Base-by-base conservation (phyloP, 2,888 invertebrate species). In the Falcaria lacertinaria region DNA sequence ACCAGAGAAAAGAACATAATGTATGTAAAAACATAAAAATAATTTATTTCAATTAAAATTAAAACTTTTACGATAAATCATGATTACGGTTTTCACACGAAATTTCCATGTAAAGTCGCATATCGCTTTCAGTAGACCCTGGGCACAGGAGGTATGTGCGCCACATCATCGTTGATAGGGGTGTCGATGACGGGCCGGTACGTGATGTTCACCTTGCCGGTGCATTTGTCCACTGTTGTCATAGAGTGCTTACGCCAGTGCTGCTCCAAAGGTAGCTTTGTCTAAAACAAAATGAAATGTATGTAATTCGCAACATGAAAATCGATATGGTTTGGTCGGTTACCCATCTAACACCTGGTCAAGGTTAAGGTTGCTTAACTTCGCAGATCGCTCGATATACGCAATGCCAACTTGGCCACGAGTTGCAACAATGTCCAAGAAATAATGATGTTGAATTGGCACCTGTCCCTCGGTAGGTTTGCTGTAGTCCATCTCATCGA, bases 221-320 rank as follows among this genome's bases (percentile, higher is more conserved):
- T 92, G 13, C 91, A 82, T 0, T 84, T 52, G 65, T 97, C 92
- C 15, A 96, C 87, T 42, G 84, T 89, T 0, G 95, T 92, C n/a
- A 99, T 77, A 0, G 97, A 96, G 78, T 99, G 99, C 75, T 99
- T 99, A 57, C 99, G 93, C 99, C 99, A 99, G 74, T 99, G 99
- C 55, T 98, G 79, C 2, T 95, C 94, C 0, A 93, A 44, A 0
- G 95, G 92, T 72, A 91, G 90, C 56, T 87, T 80, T 1, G 76
- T 73, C 86, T 99, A 97, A 6, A 65, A 60, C 6, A 45, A 48
- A n/a, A 4, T 32, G 36, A 17, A 6, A 32, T 22, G n/a, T n/a
- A n/a, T n/a, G n/a, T n/a, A n/a, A n/a, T n/a, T n/a, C n/a, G n/a
- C n/a, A n/a, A n/a, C n/a, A n/a, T n/a, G n/a, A n/a, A n/a, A n/a